phyloP scores from a whole-genome alignment of 2,888 invertebrate genomes.

The Yponomeuta plumbellus region DNA sequence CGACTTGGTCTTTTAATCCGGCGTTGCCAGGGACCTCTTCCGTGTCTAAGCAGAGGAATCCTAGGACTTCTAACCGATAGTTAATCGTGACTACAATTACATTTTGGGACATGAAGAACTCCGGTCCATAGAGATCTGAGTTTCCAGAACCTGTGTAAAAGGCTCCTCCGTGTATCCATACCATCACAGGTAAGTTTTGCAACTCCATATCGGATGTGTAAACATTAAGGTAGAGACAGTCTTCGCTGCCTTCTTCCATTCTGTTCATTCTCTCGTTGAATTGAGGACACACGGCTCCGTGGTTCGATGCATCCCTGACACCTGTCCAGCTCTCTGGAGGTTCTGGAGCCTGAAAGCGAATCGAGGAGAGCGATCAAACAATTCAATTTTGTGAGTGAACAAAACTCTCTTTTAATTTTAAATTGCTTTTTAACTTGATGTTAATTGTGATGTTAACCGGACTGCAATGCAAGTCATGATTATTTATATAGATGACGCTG shows the following conservation, averaged over 20 bases:
- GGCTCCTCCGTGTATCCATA: conserved; percentile 72
- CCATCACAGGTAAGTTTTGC: conserved; percentile 51
- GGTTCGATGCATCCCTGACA: conserved; percentile 50
- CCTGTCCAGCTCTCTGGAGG: conserved; percentile 59
- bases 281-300: conserved; percentile 66
- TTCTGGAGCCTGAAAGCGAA: conserved; percentile 51
- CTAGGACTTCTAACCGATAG: conserved; percentile 67
- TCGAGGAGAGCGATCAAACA: background rate
- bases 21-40: conserved; percentile 69
- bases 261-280: conserved; percentile 67
- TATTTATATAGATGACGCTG: background rate
- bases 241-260: conserved; percentile 74
- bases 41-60: conserved; percentile 63
- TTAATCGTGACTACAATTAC: conserved; percentile 66
- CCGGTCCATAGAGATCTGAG: conserved; percentile 67
- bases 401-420: background rate
- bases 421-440: background rate
- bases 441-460: background rate
- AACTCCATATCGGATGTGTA: conserved; percentile 62
- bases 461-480: no score
- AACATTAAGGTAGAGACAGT: conserved; percentile 83
- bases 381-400: background rate
- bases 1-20: conserved; percentile 67
- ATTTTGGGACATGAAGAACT: conserved; percentile 61
- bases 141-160: conserved; percentile 71